Evolutionary conservation across 2,888 invertebrate genomes (phyloP).

Genomic region (Xanthorhoe spadicearia): DNA sequence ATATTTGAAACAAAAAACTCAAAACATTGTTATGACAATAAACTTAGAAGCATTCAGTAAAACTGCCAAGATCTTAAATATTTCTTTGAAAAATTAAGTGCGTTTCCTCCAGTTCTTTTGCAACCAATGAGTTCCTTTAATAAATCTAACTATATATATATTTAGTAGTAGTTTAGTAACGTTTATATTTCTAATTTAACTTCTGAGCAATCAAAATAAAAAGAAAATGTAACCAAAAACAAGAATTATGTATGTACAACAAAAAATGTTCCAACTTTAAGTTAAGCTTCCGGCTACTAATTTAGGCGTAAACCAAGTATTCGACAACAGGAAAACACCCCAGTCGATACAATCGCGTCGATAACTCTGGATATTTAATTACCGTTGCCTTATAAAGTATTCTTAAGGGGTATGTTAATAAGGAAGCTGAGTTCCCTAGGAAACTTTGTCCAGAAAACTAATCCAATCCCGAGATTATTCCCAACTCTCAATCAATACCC

Average conservation of each 20-base stretch:
- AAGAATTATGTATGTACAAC: background rate
- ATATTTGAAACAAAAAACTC: too few relatives aligned
- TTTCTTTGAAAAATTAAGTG: too few relatives aligned
- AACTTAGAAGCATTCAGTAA: too few relatives aligned
- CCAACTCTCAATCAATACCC: slow-evolving; percentile 77
- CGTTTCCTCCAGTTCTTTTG: too few relatives aligned
- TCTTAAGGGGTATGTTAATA: slow-evolving; percentile 67
- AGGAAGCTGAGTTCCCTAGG: slow-evolving; percentile 56
- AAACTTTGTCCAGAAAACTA: slow-evolving; percentile 72
- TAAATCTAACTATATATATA: too few relatives aligned
- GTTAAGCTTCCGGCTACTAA: slow-evolving; percentile 14
- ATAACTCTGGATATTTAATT: slow-evolving; percentile 60
- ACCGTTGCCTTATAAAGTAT: slow-evolving; percentile 61
- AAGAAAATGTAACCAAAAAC: background rate
- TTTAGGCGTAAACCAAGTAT: slow-evolving; percentile 29
- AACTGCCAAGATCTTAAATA: too few relatives aligned
- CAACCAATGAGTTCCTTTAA: too few relatives aligned
- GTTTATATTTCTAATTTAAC: too few relatives aligned
- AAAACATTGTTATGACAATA: too few relatives aligned
- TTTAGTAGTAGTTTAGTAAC: too few relatives aligned
- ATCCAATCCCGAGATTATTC: slow-evolving; percentile 75
- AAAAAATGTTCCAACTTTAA: slow-evolving; percentile 9
- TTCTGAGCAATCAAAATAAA: background rate
- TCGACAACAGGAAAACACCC: slow-evolving; percentile 35
- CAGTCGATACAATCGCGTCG: slow-evolving; percentile 42